phyloP scores from a whole-genome alignment of 2,113 vertebrate species.

The Nibea coibor region DNA sequence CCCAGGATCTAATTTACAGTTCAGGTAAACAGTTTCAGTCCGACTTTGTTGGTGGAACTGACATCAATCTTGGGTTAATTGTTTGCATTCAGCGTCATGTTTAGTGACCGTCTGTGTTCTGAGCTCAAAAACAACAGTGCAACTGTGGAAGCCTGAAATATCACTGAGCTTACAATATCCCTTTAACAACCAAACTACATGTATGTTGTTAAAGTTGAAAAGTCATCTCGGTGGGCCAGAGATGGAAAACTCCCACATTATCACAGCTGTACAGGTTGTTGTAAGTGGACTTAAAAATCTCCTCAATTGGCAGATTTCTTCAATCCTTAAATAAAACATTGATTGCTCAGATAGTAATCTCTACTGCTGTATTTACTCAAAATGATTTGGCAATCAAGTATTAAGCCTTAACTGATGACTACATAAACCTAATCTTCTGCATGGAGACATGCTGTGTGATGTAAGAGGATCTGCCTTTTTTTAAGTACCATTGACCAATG shows the following conservation, averaged over 20 bases:
- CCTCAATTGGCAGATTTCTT: too few species aligned
- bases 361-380: not conserved
- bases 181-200: not conserved
- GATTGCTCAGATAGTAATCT: not conserved
- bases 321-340: too few species aligned
- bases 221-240: too few species aligned
- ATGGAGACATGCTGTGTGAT: too few species aligned
- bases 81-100: slow-evolving; percentile 20
- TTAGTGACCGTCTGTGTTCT: slow-evolving; percentile 29
- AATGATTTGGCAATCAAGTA: not conserved
- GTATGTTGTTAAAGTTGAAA: not conserved
- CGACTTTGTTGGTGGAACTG: slow-evolving; percentile 57
- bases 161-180: not conserved
- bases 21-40: slow-evolving; percentile 73
- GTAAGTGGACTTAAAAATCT: too few species aligned
- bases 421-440: too few species aligned
- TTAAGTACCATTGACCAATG: too few species aligned
- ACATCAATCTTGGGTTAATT: slow-evolving; percentile 69
- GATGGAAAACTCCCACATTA: too few species aligned
- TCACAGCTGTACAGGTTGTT: too few species aligned
- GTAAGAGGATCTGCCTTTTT: too few species aligned
- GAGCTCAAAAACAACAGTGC: not conserved
- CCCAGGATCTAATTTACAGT: slow-evolving; percentile 72
- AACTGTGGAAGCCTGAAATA: slow-evolving; percentile 7
- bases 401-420: not conserved